A percentile compares a stretch with the other conserved stretches of the same genome.
Conservation (phyloP, 2,797 vertebrate genomes). For the Cuniculus paca region DNA sequence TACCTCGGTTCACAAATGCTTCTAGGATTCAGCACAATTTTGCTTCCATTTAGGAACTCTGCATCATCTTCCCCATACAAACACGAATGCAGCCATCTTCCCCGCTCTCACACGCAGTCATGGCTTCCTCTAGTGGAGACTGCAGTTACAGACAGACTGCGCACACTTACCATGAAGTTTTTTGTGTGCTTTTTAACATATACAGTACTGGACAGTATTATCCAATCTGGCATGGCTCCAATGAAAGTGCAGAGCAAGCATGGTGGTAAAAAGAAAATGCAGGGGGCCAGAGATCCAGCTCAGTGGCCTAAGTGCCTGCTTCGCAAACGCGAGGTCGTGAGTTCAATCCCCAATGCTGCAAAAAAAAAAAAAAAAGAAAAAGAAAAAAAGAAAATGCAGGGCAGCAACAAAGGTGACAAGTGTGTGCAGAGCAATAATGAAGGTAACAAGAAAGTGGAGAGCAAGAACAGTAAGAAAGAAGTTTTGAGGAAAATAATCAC, state of each 20-base stretch:
- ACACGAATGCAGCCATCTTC: no score
- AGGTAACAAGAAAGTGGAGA: not conserved
- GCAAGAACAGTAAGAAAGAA: not conserved
- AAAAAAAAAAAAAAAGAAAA: no score
- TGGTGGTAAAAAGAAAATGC: not conserved
- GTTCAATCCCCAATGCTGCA: no score
- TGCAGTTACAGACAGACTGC: not conserved
- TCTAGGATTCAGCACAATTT: not conserved
- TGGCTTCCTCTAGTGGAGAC: not conserved
- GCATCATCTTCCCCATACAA: not conserved
- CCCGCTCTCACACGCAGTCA: not conserved
- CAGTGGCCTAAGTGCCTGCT: no score
- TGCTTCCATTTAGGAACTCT: not conserved
- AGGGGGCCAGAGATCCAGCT: no score
- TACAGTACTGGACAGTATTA: not conserved
- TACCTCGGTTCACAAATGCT: not conserved
- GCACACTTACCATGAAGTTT: not conserved
- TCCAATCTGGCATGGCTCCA: not conserved
- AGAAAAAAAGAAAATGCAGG: not conserved
- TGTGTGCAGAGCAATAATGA: not conserved
- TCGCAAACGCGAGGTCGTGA: no score
- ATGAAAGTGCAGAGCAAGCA: not conserved
- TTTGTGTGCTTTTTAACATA: not conserved
- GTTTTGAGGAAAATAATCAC: not conserved
- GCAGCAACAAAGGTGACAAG: not conserved